These are phyloP conservation scores for Pocillopora verrucosa DNA, from an alignment of 64 coral and sea anemone species.

Conservation along the genomic window DNA sequence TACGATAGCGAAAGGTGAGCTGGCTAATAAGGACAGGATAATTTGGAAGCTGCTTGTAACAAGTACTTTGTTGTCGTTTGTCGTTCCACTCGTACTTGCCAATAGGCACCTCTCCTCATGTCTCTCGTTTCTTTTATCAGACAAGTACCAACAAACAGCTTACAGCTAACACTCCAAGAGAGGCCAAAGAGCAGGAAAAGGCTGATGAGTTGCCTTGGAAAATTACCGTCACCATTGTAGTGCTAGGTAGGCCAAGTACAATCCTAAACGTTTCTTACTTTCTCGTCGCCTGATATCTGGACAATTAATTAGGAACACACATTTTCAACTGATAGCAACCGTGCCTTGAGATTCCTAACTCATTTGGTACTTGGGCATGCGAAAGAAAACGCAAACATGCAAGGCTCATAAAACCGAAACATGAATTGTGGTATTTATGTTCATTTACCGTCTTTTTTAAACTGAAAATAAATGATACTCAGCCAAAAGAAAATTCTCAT, in stretches of 20 bases:
- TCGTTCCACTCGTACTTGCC: neutral
- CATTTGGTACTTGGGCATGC: too few relatives aligned
- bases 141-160: neutral
- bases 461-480: too few relatives aligned
- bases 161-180: neutral
- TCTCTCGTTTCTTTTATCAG: neutral
- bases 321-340: neutral
- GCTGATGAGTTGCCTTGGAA: conserved; percentile 10
- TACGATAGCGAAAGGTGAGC: too few relatives aligned
- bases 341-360: too few relatives aligned
- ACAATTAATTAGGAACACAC: neutral
- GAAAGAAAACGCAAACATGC: too few relatives aligned
- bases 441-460: too few relatives aligned
- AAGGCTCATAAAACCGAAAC: too few relatives aligned
- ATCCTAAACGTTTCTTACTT: neutral
- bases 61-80: too few relatives aligned
- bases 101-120: neutral
- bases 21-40: too few relatives aligned
- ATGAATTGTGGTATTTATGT: too few relatives aligned
- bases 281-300: neutral
- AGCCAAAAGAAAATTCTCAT: too few relatives aligned
- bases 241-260: neutral
- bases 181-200: neutral
- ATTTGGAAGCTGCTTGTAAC: too few relatives aligned
- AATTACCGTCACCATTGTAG: neutral